A percentile compares a stretch with the other conserved stretches of the same genome.
These are phyloP conservation scores for Steinernema carpocapsae DNA, from an alignment of 2,888 invertebrate species.

Conservation along the genomic window DNA sequence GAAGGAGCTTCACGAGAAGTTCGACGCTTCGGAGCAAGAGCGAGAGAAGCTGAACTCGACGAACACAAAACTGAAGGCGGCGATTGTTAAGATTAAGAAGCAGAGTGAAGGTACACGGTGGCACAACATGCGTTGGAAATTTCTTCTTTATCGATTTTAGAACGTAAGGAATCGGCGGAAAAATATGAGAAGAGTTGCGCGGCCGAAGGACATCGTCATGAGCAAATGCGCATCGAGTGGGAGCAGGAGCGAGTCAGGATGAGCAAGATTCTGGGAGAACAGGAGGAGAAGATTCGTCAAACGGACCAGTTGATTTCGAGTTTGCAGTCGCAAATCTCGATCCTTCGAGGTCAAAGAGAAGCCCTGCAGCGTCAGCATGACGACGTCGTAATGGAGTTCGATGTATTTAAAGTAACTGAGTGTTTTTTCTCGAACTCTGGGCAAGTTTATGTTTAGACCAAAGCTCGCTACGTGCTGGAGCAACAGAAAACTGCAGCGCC, in stretches of 20 bases:
- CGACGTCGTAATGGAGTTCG: conserved; percentile 47
- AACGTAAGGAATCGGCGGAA: conserved; percentile 17
- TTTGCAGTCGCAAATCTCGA: background rate
- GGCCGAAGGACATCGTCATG: background rate
- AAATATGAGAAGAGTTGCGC: background rate
- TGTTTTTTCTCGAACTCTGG: background rate
- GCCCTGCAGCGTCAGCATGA: conserved; percentile 40
- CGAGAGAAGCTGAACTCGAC: background rate
- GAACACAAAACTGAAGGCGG: conserved; percentile 8
- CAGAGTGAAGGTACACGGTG: conserved; percentile 31
- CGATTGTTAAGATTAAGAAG: conserved; percentile 3
- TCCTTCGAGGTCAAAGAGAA: conserved; percentile 43
- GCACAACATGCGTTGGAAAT: background rate
- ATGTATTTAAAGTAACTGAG: conserved; percentile 44
- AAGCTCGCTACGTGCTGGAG: conserved; percentile 17
- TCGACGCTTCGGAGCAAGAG: background rate
- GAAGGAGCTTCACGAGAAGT: background rate
- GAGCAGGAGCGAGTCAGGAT: conserved; percentile 14
- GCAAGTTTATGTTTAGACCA: conserved; percentile 4
- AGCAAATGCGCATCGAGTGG: conserved; percentile 33
- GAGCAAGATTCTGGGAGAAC: conserved; percentile 16
- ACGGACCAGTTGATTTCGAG: background rate
- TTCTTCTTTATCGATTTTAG: background rate
- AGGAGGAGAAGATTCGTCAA: conserved; percentile 11
- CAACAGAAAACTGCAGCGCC: conserved; percentile 5